Evolutionary conservation across 2,797 vertebrate genomes (phyloP).

Genomic region (Leuciscus waleckii): DNA sequence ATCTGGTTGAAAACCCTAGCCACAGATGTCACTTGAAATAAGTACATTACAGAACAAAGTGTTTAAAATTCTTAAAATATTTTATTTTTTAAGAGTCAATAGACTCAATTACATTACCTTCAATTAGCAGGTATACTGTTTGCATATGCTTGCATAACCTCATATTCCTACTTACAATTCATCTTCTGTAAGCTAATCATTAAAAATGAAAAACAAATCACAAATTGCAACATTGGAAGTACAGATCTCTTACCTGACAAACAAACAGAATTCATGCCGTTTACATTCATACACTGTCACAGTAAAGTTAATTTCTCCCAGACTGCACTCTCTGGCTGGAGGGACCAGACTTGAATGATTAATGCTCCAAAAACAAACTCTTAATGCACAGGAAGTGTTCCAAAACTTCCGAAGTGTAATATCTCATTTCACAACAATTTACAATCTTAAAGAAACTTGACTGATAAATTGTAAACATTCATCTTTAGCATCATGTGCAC

Average conservation of each 20-base stretch:
- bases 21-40: background rate
- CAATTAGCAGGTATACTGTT: background rate
- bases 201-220: background rate
- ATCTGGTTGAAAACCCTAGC: background rate
- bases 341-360: background rate
- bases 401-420: background rate
- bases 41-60: background rate
- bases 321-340: constrained; percentile 24
- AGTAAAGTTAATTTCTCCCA: constrained; percentile 3
- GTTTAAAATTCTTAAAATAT: background rate
- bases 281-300: background rate
- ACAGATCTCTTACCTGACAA: background rate
- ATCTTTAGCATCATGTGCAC: background rate
- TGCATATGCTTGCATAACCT: background rate
- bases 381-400: constrained; percentile 1
- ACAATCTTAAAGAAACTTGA: background rate
- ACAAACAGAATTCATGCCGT: background rate
- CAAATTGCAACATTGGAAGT: background rate
- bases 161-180: constrained; percentile 7
- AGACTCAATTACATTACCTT: background rate
- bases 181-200: background rate
- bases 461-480: background rate
- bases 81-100: constrained; percentile 4
- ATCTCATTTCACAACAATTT: constrained; percentile 5
- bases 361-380: background rate